phyloP scores from a whole-genome alignment of 2,113 vertebrate species.

The Brachyhypopomus occidentalis region DNA sequence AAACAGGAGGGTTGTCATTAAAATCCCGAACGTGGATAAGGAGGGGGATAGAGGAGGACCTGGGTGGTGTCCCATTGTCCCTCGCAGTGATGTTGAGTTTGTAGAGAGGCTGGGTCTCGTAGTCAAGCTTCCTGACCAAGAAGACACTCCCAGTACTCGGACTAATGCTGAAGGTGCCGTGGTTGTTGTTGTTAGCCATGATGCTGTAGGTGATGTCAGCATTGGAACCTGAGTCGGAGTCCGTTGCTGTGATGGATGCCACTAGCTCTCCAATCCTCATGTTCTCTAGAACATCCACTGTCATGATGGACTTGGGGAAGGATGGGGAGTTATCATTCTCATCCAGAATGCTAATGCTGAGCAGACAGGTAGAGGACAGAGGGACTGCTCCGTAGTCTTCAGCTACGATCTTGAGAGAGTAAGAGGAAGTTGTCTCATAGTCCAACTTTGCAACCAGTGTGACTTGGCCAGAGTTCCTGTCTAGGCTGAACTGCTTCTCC shows the following conservation, averaged over 20 bases:
- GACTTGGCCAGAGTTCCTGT: slow-evolving; percentile 86
- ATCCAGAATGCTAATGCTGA: slow-evolving; percentile 89
- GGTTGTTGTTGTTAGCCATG: slow-evolving; percentile 90
- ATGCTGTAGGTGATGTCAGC: slow-evolving; percentile 94
- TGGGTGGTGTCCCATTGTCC: slow-evolving; percentile 87
- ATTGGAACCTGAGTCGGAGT: slow-evolving; percentile 90
- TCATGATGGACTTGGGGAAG: slow-evolving; percentile 86
- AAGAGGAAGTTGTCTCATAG: slow-evolving; percentile 87
- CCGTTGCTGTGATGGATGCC: slow-evolving; percentile 89
- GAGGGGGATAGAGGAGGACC: slow-evolving; percentile 89
- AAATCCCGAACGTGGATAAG: slow-evolving; percentile 93
- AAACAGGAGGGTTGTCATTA: slow-evolving; percentile 93
- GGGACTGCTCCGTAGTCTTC: slow-evolving; percentile 81
- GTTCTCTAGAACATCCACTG: slow-evolving; percentile 92
- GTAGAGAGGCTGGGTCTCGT: slow-evolving; percentile 91
- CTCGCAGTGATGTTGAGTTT: slow-evolving; percentile 92
- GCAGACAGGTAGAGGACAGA: slow-evolving; percentile 85
- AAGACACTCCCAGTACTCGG: slow-evolving; percentile 96
- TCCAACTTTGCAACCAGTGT: slow-evolving; percentile 91
- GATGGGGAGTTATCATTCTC: slow-evolving; percentile 95
- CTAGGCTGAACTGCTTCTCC: slow-evolving; percentile 87
- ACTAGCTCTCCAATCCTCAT: slow-evolving; percentile 96
- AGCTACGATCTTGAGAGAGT: slow-evolving; percentile 88
- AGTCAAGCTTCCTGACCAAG: slow-evolving; percentile 91
- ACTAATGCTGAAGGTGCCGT: slow-evolving; percentile 95